Base-by-base conservation (phyloP, 2,888 invertebrate species). In the Apotomis capreana region DNA sequence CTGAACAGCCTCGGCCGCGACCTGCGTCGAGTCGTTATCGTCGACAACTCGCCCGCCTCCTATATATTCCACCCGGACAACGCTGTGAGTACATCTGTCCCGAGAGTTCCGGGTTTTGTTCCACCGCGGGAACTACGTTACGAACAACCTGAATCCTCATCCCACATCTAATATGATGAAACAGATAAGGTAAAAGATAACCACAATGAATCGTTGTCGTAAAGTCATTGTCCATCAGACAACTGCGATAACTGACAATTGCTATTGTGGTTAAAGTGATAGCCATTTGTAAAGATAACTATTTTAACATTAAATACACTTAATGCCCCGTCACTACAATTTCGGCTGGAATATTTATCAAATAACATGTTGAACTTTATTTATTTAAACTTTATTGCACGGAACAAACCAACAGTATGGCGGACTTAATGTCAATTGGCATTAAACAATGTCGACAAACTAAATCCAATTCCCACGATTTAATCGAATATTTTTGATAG, bases 51-150 rank as follows among this genome's bases (percentile, higher is more conserved):
- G 84, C 99, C 99, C 83, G 99, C 99, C 85, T 99, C 99, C 79
- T 99, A 99, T 93, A 98, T 99, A 95, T 99, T 99, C 96, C 99
- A 99, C 95, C 99, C 99, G 87, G 99, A 99, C 91, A 99, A 99
- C 94, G 99, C 99, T 92, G 99, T 99, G 92, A 96, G 97, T 96
- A 65, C 37, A 63, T n/a, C 40, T 4, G 40, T 40, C 5, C 40
- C 40, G 0, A 40, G 40, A 6, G 3, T 6, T 0, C 0, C 6
- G n/a, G n/a, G n/a, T n/a, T n/a, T n/a, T 99, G 91, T 99, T 99
- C 95, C 98, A 99, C 94, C 96, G 98, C 92, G 99, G 99, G 82
- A 99, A 99, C 94, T 99, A 99, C 94, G 99, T 99, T 26, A 26
- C 26, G 84, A 99, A 99, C 95, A 99, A 99, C 95, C 95, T 99